Percentiles rank a stretch among this genome's conserved stretches.
phyloP scores from a whole-genome alignment of 1,140 invertebrate species.

The Leptinotarsa texana region DNA sequence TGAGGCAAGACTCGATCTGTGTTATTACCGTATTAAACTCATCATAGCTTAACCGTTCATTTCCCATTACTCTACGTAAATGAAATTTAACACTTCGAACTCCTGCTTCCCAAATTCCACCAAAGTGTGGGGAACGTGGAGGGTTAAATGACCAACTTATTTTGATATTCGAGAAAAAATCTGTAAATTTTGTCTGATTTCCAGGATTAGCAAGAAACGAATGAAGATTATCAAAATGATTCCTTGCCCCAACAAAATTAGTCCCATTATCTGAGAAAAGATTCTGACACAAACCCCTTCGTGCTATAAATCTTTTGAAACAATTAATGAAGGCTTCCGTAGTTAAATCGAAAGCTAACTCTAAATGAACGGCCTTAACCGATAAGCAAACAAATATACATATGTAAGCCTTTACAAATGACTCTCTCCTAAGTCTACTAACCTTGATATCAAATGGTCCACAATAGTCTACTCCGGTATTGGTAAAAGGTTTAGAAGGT shows the following conservation, averaged over 20 bases:
- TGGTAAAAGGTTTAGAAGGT: slow-evolving; percentile 40
- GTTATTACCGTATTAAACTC: slow-evolving; percentile 40
- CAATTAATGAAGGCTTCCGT: slow-evolving; percentile 40
- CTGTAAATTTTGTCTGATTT: slow-evolving; percentile 25
- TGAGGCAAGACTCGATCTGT: slow-evolving; percentile 46
- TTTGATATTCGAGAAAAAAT: slow-evolving; percentile 20
- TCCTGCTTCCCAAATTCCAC: slow-evolving; percentile 47
- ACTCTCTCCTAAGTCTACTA: slow-evolving; percentile 47
- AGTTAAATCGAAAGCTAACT: slow-evolving; percentile 29
- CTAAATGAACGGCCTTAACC: slow-evolving; percentile 33
- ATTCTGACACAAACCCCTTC: slow-evolving; percentile 39
- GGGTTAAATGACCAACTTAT: slow-evolving; percentile 24
- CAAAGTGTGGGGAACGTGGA: slow-evolving; percentile 45
- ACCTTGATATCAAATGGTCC: slow-evolving; percentile 38
- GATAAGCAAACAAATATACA: slow-evolving; percentile 32
- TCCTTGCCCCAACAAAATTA: slow-evolving; percentile 29
- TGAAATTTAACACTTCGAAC: slow-evolving; percentile 48
- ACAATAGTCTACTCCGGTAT: slow-evolving; percentile 22
- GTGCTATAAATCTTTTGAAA: slow-evolving; percentile 46
- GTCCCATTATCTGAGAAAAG: slow-evolving; percentile 39
- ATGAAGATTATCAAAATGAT: slow-evolving; percentile 18
- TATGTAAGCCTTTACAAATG: slow-evolving; percentile 26
- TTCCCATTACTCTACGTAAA: slow-evolving; percentile 35
- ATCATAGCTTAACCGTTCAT: slow-evolving; percentile 46
- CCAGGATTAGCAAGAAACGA: not conserved